These are phyloP conservation scores for Ommatoiulus sabulosus DNA, from an alignment of 2,888 invertebrate genomes.

Conservation along the genomic window DNA sequence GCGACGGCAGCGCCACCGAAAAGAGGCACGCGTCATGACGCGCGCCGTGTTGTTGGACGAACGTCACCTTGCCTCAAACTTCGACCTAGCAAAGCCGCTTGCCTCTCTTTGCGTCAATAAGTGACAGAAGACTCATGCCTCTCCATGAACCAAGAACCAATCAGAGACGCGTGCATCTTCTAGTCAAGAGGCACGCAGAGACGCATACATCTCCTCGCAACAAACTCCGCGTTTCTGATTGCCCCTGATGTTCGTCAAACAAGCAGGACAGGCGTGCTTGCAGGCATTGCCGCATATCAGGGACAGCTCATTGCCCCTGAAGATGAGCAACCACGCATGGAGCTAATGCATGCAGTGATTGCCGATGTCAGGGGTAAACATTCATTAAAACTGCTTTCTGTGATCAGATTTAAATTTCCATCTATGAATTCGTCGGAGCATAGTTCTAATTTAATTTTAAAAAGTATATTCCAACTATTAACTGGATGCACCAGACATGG, in stretches of 20 bases:
- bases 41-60: no score
- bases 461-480: no score
- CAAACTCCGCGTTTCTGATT: not conserved
- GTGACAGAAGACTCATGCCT: not conserved
- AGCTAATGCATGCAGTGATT: not conserved
- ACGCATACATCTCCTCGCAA: not conserved
- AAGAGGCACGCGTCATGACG: not conserved
- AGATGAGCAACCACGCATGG: not conserved
- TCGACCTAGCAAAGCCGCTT: not conserved
- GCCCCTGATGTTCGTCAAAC: no score
- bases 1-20: not conserved
- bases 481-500: no score
- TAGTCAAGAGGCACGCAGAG: not conserved
- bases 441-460: no score
- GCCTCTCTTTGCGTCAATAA: not conserved
- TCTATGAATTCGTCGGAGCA: no score
- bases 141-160: no score
- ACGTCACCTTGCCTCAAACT: not conserved
- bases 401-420: no score
- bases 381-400: not conserved
- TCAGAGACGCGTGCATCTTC: not conserved
- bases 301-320: not conserved
- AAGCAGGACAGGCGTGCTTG: no score
- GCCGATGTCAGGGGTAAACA: not conserved
- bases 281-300: no score